Percentiles rank a stretch among this genome's conserved stretches.
phyloP scores from a whole-genome alignment of 2,888 invertebrate species.

The Subacronicta megacephala region DNA sequence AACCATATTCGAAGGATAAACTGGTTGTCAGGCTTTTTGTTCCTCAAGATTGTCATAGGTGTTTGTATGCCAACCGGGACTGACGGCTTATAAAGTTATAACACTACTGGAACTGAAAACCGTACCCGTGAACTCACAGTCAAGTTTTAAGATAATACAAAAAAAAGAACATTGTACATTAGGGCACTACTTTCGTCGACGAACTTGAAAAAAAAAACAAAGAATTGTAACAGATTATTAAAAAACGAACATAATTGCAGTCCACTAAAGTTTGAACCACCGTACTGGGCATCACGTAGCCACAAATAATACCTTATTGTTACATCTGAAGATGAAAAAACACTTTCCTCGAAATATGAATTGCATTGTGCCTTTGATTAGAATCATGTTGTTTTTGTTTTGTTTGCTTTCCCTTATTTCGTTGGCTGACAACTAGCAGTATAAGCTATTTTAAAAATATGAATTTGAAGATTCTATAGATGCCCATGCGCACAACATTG shows the following conservation, averaged over 20 bases:
- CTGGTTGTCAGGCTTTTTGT: too few species aligned
- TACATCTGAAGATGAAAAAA: conserved; percentile 15
- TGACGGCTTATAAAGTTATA: too few species aligned
- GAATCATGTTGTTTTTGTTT: conserved; percentile 2
- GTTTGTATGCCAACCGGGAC: too few species aligned
- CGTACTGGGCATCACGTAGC: conserved; percentile 56
- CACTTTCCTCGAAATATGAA: conserved; percentile 25
- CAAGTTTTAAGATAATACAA: background rate
- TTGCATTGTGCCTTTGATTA: conserved; percentile 2
- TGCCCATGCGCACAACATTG: too few species aligned
- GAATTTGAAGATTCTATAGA: too few species aligned
- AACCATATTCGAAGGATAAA: too few species aligned
- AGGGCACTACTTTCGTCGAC: conserved; percentile 9
- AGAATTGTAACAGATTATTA: conserved; percentile 33
- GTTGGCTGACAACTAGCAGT: background rate
- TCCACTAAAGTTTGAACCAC: conserved; percentile 43
- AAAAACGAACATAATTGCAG: conserved; percentile 38
- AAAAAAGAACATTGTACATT: background rate
- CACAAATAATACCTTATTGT: conserved; percentile 54
- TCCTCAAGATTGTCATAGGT: too few species aligned
- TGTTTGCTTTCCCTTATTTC: conserved; percentile 2
- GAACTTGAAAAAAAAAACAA: conserved; percentile 21
- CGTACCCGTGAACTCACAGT: too few species aligned
- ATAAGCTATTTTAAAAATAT: too few species aligned
- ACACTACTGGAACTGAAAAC: too few species aligned